phyloP scores from a whole-genome alignment of 1,140 invertebrate genomes.

The Eumaeus atala region DNA sequence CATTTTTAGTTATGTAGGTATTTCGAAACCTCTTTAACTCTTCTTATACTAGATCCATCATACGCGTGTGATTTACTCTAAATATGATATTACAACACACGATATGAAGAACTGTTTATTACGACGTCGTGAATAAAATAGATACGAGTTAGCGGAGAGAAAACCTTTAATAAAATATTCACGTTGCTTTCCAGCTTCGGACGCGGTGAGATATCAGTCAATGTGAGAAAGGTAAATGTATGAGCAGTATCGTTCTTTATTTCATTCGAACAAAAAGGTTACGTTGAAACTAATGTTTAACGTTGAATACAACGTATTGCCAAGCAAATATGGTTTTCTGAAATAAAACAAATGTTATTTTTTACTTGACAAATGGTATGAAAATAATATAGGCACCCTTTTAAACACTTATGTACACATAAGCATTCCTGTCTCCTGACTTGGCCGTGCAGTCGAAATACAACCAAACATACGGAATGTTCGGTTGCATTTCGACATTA shows the following conservation, averaged over 20 bases:
- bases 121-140: background rate
- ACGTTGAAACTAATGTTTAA: conserved; percentile 4
- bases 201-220: conserved; percentile 3
- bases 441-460: too few species aligned
- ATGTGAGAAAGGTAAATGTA: background rate
- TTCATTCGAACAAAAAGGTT: conserved; percentile 4
- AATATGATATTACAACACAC: too few species aligned
- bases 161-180: conserved; percentile 9
- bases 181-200: background rate
- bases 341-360: conserved; percentile 1
- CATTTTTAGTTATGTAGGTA: too few species aligned
- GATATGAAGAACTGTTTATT: background rate
- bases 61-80: too few species aligned
- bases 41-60: too few species aligned
- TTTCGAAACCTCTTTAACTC: too few species aligned
- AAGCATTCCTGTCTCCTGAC: too few species aligned
- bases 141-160: background rate
- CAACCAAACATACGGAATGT: too few species aligned
- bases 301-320: conserved; percentile 8
- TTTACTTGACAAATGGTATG: background rate
- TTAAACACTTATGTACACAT: too few species aligned
- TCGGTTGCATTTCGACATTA: too few species aligned
- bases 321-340: conserved; percentile 2
- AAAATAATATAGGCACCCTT: background rate
- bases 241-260: conserved; percentile 5